Conservation (phyloP, 2,797 vertebrate species). For the Borostomias antarcticus region DNA sequence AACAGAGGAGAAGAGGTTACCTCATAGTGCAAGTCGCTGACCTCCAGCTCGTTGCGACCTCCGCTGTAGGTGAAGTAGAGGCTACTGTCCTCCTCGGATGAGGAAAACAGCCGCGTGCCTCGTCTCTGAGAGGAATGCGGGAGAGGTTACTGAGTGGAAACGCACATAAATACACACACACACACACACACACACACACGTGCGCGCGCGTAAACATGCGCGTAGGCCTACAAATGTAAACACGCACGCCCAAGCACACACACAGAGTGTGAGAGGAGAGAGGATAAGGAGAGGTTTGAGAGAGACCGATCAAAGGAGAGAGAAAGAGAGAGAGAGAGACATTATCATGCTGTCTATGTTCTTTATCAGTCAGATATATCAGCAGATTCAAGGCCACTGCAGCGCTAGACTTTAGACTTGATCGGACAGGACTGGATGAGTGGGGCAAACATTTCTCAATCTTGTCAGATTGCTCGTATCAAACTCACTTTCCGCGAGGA, state of each 20-base stretch:
- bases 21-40: constrained; percentile 90
- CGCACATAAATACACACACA: not conserved
- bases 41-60: constrained; percentile 85
- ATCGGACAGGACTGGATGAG: no score
- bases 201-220: no score
- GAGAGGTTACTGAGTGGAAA: constrained; percentile 2
- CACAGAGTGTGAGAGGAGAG: no score
- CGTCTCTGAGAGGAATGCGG: constrained; percentile 48
- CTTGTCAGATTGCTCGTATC: not conserved
- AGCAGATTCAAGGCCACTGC: no score
- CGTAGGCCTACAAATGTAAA: not conserved
- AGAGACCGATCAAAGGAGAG: no score
- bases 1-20: constrained; percentile 61
- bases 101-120: constrained; percentile 81
- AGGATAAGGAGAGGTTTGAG: no score
- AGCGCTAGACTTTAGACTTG: not conserved
- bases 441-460: no score
- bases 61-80: constrained; percentile 96
- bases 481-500: constrained; percentile 64
- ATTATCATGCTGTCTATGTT: no score
- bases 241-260: not conserved
- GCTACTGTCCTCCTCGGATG: constrained; percentile 88
- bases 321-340: no score
- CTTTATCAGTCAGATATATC: no score
- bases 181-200: not conserved